phyloP scores from a whole-genome alignment of 2,113 vertebrate genomes.

The Dasyprocta punctata region DNA sequence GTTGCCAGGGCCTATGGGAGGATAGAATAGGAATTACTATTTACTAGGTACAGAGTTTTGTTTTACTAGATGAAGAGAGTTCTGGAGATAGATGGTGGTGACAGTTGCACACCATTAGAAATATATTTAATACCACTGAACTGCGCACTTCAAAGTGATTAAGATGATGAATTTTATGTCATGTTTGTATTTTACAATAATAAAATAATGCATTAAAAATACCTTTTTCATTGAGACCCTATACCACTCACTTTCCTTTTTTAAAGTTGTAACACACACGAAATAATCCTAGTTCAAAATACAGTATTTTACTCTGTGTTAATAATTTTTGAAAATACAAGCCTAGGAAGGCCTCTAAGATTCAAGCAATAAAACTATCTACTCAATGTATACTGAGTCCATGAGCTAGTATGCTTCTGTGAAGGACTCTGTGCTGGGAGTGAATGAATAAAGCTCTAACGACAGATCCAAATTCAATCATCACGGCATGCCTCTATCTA shows the following conservation, averaged over 20 bases:
- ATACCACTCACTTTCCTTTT: background rate
- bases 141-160: background rate
- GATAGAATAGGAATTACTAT: background rate
- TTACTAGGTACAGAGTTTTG: background rate
- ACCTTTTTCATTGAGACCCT: background rate
- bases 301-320: slow-evolving; percentile 31
- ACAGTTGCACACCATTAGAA: background rate
- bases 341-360: slow-evolving; percentile 44
- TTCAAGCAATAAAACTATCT: slow-evolving; percentile 34
- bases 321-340: slow-evolving; percentile 54
- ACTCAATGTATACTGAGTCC: background rate
- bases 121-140: background rate
- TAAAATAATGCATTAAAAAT: background rate
- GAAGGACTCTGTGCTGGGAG: slow-evolving; percentile 60
- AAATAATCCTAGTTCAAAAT: slow-evolving; percentile 55
- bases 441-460: slow-evolving; percentile 63
- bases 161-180: background rate
- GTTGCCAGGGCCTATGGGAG: background rate
- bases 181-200: background rate
- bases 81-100: background rate
- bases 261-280: slow-evolving; percentile 43
- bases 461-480: slow-evolving; percentile 78
- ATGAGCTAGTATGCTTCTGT: slow-evolving; percentile 67
- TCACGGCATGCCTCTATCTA: background rate
- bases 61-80: background rate